phyloP scores from a whole-genome alignment of 2,797 vertebrate species.

The Trachurus trachurus region DNA sequence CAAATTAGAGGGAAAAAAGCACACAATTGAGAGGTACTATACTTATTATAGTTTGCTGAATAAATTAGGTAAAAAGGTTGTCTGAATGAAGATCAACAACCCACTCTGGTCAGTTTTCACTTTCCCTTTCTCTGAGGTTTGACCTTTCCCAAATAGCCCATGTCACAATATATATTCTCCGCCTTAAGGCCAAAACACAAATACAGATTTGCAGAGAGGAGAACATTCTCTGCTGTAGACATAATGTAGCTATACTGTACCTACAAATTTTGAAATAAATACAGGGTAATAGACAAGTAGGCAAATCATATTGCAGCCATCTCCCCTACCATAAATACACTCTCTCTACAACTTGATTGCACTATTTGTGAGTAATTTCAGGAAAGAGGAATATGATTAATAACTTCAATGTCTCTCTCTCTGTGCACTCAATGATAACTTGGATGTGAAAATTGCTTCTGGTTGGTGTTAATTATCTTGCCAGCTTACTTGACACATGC shows the following conservation, averaged over 20 bases:
- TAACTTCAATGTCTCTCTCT: conserved; percentile 78
- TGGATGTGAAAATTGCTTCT: conserved; percentile 85
- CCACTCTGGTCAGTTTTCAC: background rate
- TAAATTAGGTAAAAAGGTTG: background rate
- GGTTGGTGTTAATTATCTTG: conserved; percentile 86
- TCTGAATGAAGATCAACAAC: conserved; percentile 1
- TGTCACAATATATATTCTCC: conserved; percentile 27
- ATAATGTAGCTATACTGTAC: conserved; percentile 53
- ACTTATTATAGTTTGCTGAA: background rate
- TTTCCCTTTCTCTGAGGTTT: background rate
- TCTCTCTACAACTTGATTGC: conserved; percentile 68
- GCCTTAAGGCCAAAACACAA: conserved; percentile 19
- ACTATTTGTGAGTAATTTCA: conserved; percentile 80
- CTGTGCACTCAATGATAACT: conserved; percentile 80
- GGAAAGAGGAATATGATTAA: conserved; percentile 82
- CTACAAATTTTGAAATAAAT: conserved; percentile 57
- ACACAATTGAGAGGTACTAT: background rate
- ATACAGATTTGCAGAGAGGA: conserved; percentile 33
- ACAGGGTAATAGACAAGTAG: conserved; percentile 62
- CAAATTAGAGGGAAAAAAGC: background rate
- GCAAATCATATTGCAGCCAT: conserved; percentile 53
- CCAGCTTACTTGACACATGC: conserved; percentile 83
- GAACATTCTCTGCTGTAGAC: conserved; percentile 27
- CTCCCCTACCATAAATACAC: conserved; percentile 70
- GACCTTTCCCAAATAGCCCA: conserved; percentile 6